A percentile compares a stretch with the other conserved stretches of the same genome.
These are phyloP conservation scores for Apomyelois bistriatella DNA, from an alignment of 2,888 invertebrate species.

Conservation along the genomic window DNA sequence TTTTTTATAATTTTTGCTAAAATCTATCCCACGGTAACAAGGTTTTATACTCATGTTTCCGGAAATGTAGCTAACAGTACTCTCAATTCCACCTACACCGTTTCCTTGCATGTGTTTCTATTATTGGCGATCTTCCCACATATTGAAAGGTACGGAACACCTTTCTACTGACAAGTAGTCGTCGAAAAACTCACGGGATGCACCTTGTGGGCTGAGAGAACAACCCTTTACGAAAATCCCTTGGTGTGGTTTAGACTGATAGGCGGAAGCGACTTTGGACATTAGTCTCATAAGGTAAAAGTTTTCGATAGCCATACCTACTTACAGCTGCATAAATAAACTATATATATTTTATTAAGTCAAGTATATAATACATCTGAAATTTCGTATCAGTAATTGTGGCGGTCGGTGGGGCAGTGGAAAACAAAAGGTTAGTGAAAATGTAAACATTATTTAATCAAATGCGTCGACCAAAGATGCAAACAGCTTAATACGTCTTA, in stretches of 20 bases:
- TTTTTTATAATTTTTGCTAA: conserved; percentile 2
- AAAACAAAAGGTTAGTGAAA: too few relatives aligned
- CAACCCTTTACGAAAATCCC: conserved; percentile 30
- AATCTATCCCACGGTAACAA: conserved; percentile 6
- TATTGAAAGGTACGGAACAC: conserved; percentile 31
- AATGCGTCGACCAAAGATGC: too few relatives aligned
- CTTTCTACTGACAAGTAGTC: conserved; percentile 56
- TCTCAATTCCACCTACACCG: conserved; percentile 16
- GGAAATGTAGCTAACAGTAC: conserved; percentile 17
- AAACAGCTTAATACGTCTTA: too few relatives aligned
- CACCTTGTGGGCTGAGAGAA: conserved; percentile 41
- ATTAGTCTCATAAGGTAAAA: too few relatives aligned
- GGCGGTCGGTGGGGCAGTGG: too few relatives aligned
- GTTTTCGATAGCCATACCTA: too few relatives aligned
- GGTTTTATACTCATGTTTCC: background rate
- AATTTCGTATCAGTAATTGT: too few relatives aligned
- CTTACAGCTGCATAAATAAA: too few relatives aligned
- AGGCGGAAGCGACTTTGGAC: background rate
- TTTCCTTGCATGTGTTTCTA: conserved; percentile 27
- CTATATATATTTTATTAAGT: too few relatives aligned
- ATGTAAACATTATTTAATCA: too few relatives aligned
- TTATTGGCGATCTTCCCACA: conserved; percentile 26
- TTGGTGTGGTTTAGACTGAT: conserved; percentile 19
- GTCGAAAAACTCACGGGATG: conserved; percentile 40
- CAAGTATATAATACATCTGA: too few relatives aligned